Evolutionary conservation across 2,797 vertebrate genomes (phyloP), one percentile per base, ranked within the genome.

Genomic region (Luscinia luscinia): DNA sequence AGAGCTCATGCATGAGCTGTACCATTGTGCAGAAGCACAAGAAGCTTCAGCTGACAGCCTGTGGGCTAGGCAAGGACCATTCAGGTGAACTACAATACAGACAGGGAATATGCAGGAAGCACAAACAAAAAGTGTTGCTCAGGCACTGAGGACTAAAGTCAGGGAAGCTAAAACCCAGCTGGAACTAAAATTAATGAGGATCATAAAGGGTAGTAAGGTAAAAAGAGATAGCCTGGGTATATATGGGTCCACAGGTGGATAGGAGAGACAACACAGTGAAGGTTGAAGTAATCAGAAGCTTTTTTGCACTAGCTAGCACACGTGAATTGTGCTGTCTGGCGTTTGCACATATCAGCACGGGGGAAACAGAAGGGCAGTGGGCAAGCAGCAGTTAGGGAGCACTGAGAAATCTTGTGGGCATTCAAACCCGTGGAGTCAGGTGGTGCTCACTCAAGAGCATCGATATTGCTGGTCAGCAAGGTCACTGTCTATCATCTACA

Each of bases 311-410:
- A 36, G 49, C 5, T 78, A 13, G 45, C 49, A 48, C 19, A 12
- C 0, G 0, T 41, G 46, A 75, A 36, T 68, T 0, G 0, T 48
- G 17, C 24, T 78, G 32, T 26, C 24, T 52, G 26, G 18, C 20
- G 54, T 64, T 64, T 57, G 21, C 32, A 41, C 2, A 0, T n/a
- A 15, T 14, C 20, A 52, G 22, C 66, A 75, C 1, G 24, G 5
- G 9, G 34, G 58, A 48, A 57, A 30, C 38, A 77, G 61, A 66
- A 73, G 26, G 32, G 36, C 43, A 20, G 4, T 34, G 28, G 22
- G 22, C 15, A 7, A 84, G 19, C 17, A 58, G 38, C 27, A 45
- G 45, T 55, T 15, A 41, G 23, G 57, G 43, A 45, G 40, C 40
- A 55, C 62, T 45, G 62, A 61, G 34, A 27, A 0, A 1, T 55